Evolutionary conservation across 1,140 invertebrate species (phyloP).

Genomic region (Arion vulgaris): DNA sequence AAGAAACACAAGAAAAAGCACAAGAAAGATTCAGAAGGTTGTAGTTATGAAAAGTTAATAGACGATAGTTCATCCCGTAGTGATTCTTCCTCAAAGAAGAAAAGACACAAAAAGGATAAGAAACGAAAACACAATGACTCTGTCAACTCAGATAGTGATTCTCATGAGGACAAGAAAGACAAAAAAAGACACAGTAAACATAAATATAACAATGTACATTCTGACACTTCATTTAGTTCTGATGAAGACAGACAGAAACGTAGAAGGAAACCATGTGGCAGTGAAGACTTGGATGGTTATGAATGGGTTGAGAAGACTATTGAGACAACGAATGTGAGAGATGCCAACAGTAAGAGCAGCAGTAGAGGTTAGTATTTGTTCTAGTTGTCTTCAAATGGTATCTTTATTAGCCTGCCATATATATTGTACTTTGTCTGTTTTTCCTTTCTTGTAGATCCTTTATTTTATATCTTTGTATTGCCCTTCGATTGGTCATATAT

Average conservation of each 20-base stretch:
- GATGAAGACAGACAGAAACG: neutral
- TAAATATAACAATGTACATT: neutral
- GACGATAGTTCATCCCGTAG: conserved; percentile 18
- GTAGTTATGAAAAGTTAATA: neutral
- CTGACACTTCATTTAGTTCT: neutral
- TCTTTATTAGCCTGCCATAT: too few species aligned
- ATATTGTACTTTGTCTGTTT: too few species aligned
- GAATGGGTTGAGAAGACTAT: conserved; percentile 37
- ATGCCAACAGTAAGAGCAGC: neutral
- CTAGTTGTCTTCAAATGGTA: neutral
- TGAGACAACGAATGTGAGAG: conserved; percentile 20
- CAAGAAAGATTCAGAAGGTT: neutral
- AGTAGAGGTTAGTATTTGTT: neutral
- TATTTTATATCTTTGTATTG: too few species aligned
- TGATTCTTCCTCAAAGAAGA: conserved; percentile 26
- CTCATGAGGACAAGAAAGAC: neutral
- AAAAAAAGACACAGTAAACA: neutral
- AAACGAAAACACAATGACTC: neutral
- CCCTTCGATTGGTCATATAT: too few species aligned
- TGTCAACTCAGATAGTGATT: conserved; percentile 6
- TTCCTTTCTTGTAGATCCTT: too few species aligned
- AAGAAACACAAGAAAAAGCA: conserved; percentile 26
- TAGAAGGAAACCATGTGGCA: neutral
- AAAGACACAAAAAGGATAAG: conserved; percentile 34
- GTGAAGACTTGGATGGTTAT: conserved; percentile 13